Evolutionary conservation across 1,140 invertebrate species (phyloP), one percentile per base, ranked within the genome.

Genomic region (Tetragonula clypearis): DNA sequence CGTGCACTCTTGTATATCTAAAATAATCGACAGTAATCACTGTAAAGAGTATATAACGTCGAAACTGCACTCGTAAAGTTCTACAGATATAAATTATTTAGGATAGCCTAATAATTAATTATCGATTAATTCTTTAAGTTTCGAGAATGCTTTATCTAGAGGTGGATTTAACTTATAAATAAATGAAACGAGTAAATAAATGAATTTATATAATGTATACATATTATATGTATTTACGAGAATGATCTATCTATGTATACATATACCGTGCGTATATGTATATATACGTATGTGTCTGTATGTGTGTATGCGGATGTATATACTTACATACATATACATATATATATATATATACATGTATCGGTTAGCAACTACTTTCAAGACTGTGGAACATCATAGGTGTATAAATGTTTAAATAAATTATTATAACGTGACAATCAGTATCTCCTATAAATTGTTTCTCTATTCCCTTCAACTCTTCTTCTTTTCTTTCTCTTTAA

Each of bases 21-120:
- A 79, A 35, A n/a, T 84, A 84, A 84, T 66, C 71, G 41, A 91
- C 97, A 98, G 88, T 96, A 97, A 93, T 96, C 96, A 21, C 97
- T 97, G 74, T 82, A 87, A 88, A 78, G 56, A 73, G 95, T 93
- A 19, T 65, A 73, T 95, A 96, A 2, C 93, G 94, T 65, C 97
- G 95, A 90, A 97, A 97, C 3, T 53, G 60, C 58, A 26, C 96
- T 96, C 0, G 97, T 79, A 95, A 91, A 84, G 96, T 49, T 96
- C 95, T 89, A 55, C 92, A 88, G 75, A 87, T 91, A 79, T 83
- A 30, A 84, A 77, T 71, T 49, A 49, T 49, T 49, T 49, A 85
- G 62, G 71, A 78, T 84, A 80, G 79, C n/a, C 65, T 72, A 87
- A 68, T 84, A 74, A 80, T 79, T 68, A 84, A 80, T 79, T 68